Evolutionary conservation across 1,140 invertebrate genomes (phyloP), one percentile per base, ranked within the genome.

Genomic region (Berghia stephanieae): DNA sequence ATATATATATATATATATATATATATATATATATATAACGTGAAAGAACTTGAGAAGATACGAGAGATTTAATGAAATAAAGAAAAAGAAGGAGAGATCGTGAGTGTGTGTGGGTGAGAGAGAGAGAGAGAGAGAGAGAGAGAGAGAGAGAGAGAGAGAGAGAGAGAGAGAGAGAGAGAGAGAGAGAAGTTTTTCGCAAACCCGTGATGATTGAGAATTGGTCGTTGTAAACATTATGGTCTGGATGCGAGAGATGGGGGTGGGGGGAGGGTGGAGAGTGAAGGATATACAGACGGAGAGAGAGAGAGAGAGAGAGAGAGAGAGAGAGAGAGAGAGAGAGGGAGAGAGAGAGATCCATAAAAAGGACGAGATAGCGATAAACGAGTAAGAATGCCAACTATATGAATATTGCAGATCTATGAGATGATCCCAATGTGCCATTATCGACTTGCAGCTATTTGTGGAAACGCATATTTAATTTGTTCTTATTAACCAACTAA

Each of bases 141-240:
- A 73, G 71, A 57, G 24, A 40, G 71, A 73, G 52, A 24, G 52
- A 57, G 4, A 73, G 71, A 73, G 52, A 57, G 44, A 52, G 71
- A 24, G 52, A 52, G 71, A 52, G 49, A 24, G 52, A 27, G 52
- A 24, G 66, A 68, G 31, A 68, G 66, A 60, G 57, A 60, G 57
- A 60, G 57, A 60, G 24, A 60, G 57, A 60, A 27, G 24, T n/a
- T n/a, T n/a, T n/a, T n/a, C n/a, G n/a, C n/a, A n/a, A n/a, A n/a
- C n/a, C n/a, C n/a, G n/a, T n/a, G n/a, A n/a, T n/a, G n/a, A n/a
- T n/a, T n/a, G n/a, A n/a, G n/a, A n/a, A n/a, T n/a, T n/a, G n/a
- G n/a, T n/a, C n/a, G n/a, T n/a, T n/a, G n/a, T n/a, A n/a, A n/a
- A n/a, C n/a, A n/a, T n/a, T n/a, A n/a, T n/a, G n/a, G 13, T 24